Evolutionary conservation across 2,113 vertebrate species (phyloP).

Genomic region (Cercocebus atys): DNA sequence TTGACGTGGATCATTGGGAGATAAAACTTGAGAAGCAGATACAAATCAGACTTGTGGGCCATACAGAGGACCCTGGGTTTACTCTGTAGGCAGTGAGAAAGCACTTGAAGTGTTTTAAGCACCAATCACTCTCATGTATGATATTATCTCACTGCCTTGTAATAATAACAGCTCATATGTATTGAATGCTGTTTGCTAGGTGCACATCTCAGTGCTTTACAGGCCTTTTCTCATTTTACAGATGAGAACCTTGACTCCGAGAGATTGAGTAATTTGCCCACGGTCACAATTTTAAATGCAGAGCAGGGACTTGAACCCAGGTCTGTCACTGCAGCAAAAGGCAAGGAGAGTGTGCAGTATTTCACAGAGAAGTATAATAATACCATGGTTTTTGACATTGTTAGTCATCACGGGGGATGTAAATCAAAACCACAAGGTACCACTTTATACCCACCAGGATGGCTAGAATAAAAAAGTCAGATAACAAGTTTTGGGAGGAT

Average conservation of each 20-base stretch:
- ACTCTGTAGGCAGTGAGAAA: neutral
- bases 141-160: neutral
- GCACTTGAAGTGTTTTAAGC: neutral
- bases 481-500: neutral
- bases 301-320: neutral
- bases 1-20: neutral
- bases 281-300: neutral
- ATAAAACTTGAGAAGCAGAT: neutral
- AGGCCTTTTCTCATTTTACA: neutral
- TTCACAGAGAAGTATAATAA: neutral
- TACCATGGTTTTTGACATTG: neutral
- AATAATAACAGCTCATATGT: neutral
- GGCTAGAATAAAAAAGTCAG: neutral
- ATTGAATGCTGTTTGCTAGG: neutral
- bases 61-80: neutral
- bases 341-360: neutral
- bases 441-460: neutral
- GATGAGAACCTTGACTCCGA: neutral
- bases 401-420: neutral
- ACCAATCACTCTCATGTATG: neutral
- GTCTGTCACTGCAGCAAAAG: neutral
- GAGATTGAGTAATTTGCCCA: neutral
- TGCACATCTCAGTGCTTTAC: neutral
- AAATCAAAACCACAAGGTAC: neutral
- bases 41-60: neutral